Evolutionary conservation across 37 sponge, comb jelly and placozoan genomes (phyloP).

Genomic region (Beroe forskalii): DNA sequence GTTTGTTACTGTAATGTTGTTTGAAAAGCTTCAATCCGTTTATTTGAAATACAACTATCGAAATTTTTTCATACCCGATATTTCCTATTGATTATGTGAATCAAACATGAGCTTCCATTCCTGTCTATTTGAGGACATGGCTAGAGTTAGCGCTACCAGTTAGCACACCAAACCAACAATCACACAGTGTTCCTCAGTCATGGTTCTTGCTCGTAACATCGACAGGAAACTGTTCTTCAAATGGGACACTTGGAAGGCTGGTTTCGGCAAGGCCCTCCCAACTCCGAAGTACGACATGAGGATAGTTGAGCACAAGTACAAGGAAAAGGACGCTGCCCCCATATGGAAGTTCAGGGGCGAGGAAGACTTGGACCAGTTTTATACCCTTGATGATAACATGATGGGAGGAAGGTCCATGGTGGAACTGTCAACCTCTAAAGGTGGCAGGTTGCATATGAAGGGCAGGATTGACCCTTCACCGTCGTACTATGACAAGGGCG

Average conservation of each 20-base stretch:
- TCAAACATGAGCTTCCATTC: too few relatives aligned
- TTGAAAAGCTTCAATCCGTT: too few relatives aligned
- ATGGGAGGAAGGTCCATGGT: constrained; percentile 48
- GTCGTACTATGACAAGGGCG: not conserved
- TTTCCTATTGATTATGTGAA: too few relatives aligned
- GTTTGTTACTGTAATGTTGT: too few relatives aligned
- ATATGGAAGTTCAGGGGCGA: constrained; percentile 35
- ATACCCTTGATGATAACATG: constrained; percentile 57
- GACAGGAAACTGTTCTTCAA: not conserved
- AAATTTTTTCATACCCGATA: too few relatives aligned
- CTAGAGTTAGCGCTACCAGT: too few relatives aligned
- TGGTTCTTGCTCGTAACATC: not conserved
- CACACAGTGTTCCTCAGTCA: too few relatives aligned
- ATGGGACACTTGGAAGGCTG: not conserved
- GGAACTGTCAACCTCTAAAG: constrained; percentile 33
- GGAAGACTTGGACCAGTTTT: constrained; percentile 46
- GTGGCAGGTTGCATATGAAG: constrained; percentile 61
- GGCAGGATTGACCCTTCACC: constrained; percentile 47
- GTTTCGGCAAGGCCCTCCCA: not conserved
- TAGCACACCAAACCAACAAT: too few relatives aligned
- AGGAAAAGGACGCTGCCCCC: constrained; percentile 34
- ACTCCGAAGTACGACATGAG: constrained; percentile 28
- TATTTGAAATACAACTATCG: too few relatives aligned
- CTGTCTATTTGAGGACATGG: too few relatives aligned
- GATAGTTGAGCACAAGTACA: constrained; percentile 21